Base-by-base conservation (phyloP, 2,113 vertebrate genomes). In the Grammomys surdaster region DNA sequence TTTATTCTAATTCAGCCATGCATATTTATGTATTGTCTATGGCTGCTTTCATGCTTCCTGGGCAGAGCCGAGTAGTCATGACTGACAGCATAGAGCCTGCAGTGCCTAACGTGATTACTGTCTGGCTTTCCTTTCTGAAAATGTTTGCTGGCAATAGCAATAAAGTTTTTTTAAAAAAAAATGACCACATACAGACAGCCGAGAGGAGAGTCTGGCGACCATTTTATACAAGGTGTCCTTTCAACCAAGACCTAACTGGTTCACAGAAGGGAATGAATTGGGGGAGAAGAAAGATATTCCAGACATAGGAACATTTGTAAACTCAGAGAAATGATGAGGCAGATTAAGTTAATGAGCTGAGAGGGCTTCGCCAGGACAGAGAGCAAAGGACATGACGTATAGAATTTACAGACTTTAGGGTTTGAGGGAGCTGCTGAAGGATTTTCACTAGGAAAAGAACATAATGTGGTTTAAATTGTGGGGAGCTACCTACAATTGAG, bases 1-100 rank as follows among this genome's bases (percentile, higher is more conserved):
- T 96, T 96, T 93, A 89, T 93, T 9, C 17, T 56, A 82, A 94
- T 51, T 82, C 36, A 70, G 54, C 40, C 26, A 10, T 54, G 19
- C 54, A 46, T 26, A n/a, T 40, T 96, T 65, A 26, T 56, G 11
- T 84, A 56, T 85, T 48, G 33, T 88, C 73, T 60, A 28, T 84
- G 40, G 46, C 72, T 88, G 19, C 16, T 78, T 81, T 95, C 11
- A 48, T 36, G 3, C 88, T 40, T 22, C 24, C 8, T 6, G 48
- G 43, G 28, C 54, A 77, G 72, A 93, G 58, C 26, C 36, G 54
- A 90, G 72, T 88, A 40, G 28, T 80, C 77, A 7, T 69, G 88
- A 82, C 72, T 56, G 73, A 54, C 43, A 48, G 24, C 7, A 2
- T 9, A 65, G 70, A 31, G 12, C 3, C 46, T 75, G 7, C 31